Evolutionary conservation across 1,140 invertebrate species (phyloP), one percentile per base, ranked within the genome.

Genomic region (Drosophila orena): DNA sequence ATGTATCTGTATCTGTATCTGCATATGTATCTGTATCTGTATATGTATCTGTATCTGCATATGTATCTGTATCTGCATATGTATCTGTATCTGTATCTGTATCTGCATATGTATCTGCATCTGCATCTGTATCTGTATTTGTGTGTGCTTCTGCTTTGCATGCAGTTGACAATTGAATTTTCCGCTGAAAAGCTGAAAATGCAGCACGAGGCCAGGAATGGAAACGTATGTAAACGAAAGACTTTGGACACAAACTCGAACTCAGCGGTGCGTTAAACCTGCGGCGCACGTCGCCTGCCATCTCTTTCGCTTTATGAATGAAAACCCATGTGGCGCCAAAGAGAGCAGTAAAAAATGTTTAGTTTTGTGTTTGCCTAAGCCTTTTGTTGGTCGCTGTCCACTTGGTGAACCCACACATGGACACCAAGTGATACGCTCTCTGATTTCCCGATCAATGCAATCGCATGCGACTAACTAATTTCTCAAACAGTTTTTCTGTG

Each of bases 241-340:
- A 85, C 81, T 85, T 85, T 88, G 78, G 78, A 56, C 83, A 88
- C 81, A 81, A 85, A 85, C 81, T 78, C 56, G 30, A 35, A 59
- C 38, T 53, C 81, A 81, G 69, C 64, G 81, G 55, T 78, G 81
- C 81, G 74, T 86, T 71, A 75, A 81, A 81, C 55, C 66, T 58
- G 78, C 64, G 43, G 56, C 77, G 53, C 49, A 62, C 40, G 70
- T 43, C 47, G 58, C 15, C 22, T 17, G 2, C 14, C 27, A 37
- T 34, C 40, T 42, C 47, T 24, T 47, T 60, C 50, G 7, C 37
- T 75, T 75, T 50, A 75, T 75, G 72, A 75, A 75, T 75, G 72
- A 56, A 71, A 73, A 35, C 22, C 22, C 20, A 34, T 59, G 40
- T 22, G 37, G 59, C 44, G 59, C 34, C 35, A 42, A 24, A 50